These are phyloP conservation scores for Vidua chalybeata DNA, from an alignment of 2,113 vertebrate genomes.

Conservation along the genomic window DNA sequence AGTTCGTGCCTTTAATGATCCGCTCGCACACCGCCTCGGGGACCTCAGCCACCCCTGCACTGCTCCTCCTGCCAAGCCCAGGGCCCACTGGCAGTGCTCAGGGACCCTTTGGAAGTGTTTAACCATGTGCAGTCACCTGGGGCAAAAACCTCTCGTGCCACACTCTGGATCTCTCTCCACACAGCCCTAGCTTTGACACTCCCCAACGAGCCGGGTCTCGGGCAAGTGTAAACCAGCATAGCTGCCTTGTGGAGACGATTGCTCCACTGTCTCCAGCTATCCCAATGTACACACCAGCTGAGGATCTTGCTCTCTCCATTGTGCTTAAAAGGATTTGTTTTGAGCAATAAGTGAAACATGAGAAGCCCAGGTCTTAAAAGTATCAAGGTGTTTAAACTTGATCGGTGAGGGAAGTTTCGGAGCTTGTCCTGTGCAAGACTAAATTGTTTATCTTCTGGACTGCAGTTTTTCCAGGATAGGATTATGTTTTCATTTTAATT, in stretches of 20 bases:
- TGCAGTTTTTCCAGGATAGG: neutral
- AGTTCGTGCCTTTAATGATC: neutral
- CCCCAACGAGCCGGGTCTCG: neutral
- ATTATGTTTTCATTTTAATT: neutral
- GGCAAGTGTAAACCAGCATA: neutral
- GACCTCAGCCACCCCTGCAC: neutral
- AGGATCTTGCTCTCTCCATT: neutral
- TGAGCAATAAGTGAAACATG: slow-evolving; percentile 24
- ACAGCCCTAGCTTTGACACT: neutral
- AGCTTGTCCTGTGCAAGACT: slow-evolving; percentile 25
- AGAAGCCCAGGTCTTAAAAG: slow-evolving; percentile 45
- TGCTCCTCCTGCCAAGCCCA: neutral
- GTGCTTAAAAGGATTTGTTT: slow-evolving; percentile 69
- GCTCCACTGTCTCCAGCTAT: neutral
- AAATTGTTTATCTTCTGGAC: slow-evolving; percentile 47
- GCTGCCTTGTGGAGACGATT: neutral
- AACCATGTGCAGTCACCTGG: neutral
- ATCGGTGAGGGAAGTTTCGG: neutral
- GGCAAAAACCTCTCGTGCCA: neutral
- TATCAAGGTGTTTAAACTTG: slow-evolving; percentile 60
- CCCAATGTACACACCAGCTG: neutral
- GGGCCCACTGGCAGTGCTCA: neutral
- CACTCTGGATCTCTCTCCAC: neutral
- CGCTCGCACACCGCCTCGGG: fast-evolving
- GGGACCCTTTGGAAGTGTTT: neutral